phyloP scores from a whole-genome alignment of 2,113 vertebrate species.

The Hyaena hyaena region DNA sequence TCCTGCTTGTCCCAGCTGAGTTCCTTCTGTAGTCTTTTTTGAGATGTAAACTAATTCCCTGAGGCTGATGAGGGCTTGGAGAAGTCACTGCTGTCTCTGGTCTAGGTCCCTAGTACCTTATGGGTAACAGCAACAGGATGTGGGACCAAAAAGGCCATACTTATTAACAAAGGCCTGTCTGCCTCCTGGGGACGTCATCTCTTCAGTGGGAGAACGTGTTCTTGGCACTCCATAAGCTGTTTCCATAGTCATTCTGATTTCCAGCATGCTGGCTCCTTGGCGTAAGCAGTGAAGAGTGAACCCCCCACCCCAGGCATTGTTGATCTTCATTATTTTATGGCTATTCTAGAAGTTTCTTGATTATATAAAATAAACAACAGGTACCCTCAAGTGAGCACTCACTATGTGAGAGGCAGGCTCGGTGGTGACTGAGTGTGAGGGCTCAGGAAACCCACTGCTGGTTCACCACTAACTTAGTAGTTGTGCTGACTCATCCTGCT shows the following conservation, averaged over 20 bases:
- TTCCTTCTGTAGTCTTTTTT: background rate
- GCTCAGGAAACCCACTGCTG: background rate
- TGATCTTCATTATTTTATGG: background rate
- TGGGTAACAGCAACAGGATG: background rate
- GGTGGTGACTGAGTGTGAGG: fast-evolving
- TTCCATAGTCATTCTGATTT: background rate
- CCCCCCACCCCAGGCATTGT: background rate
- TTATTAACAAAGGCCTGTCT: background rate
- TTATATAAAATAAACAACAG: background rate
- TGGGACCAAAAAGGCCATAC: background rate
- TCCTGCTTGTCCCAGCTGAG: background rate
- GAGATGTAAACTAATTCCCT: background rate
- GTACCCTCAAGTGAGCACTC: background rate
- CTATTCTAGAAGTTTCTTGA: background rate
- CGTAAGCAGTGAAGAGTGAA: background rate
- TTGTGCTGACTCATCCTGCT: background rate
- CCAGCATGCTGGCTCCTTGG: background rate
- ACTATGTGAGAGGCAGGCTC: background rate
- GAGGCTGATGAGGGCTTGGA: background rate
- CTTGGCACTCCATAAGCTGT: background rate
- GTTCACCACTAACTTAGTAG: no score
- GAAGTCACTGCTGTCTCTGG: background rate
- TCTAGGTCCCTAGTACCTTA: background rate
- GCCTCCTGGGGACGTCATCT: background rate
- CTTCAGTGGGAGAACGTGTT: background rate